phyloP scores from a whole-genome alignment of 64 coral and sea anemone species.

The Trachythela sp. region DNA sequence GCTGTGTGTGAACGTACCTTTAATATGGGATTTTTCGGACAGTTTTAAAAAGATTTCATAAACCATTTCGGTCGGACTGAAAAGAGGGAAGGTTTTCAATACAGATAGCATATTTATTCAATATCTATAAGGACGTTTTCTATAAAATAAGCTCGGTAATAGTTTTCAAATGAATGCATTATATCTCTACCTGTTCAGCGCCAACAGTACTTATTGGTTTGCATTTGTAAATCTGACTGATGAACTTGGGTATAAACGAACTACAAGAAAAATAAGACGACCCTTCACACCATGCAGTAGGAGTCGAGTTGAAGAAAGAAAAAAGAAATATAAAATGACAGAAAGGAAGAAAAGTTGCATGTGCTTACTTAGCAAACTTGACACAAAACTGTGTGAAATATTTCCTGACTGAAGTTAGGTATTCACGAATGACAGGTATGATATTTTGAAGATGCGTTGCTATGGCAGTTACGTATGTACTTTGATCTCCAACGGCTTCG shows the following conservation, averaged over 20 bases:
- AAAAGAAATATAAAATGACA: too few species aligned
- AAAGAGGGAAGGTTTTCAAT: too few species aligned
- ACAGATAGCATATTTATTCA: not conserved
- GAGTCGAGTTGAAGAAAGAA: not conserved
- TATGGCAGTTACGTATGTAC: slow-evolving; percentile 91
- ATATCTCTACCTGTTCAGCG: slow-evolving; percentile 77
- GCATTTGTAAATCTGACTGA: slow-evolving; percentile 96
- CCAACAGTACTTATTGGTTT: slow-evolving; percentile 96
- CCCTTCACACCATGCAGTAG: not conserved
- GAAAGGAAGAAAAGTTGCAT: not conserved
- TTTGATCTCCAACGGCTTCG: slow-evolving; percentile 94
- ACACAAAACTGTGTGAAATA: slow-evolving; percentile 99
- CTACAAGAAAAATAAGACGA: slow-evolving; percentile 27
- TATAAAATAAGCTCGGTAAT: too few species aligned
- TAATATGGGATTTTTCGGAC: too few species aligned
- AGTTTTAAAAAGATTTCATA: too few species aligned
- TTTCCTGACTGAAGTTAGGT: slow-evolving; percentile 85
- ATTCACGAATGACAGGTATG: slow-evolving; percentile 77
- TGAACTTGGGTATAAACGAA: slow-evolving; percentile 92
- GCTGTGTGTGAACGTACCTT: too few species aligned
- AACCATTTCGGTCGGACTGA: too few species aligned
- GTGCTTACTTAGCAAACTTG: slow-evolving; percentile 93
- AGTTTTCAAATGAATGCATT: not conserved
- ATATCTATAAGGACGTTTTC: too few species aligned
- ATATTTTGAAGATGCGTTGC: slow-evolving; percentile 87